Evolutionary conservation across 30 jellyfish, hydroid and myxozoan species (phyloP).

Genomic region (Aurelia aurita complex sp. Pacific): DNA sequence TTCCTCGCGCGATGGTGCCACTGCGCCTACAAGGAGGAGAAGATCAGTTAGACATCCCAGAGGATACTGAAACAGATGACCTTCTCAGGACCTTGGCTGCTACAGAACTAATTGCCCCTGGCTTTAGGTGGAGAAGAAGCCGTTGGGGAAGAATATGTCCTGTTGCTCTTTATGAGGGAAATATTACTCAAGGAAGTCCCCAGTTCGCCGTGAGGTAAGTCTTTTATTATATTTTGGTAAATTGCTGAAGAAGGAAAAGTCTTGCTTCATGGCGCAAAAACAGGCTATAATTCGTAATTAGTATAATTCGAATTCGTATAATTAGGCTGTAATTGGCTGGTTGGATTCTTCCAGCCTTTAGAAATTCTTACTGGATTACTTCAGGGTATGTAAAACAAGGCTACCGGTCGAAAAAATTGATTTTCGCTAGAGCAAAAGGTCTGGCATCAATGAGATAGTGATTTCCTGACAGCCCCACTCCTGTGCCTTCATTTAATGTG

Average conservation of each 20-base stretch:
- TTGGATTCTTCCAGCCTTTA: too few species aligned
- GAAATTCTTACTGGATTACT: too few species aligned
- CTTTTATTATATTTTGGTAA: not conserved
- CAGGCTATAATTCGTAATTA: too few species aligned
- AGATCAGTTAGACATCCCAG: constrained; percentile 87
- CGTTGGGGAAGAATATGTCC: constrained; percentile 96
- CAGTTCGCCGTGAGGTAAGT: constrained; percentile 90
- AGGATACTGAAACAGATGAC: constrained; percentile 92
- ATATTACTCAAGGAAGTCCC: constrained; percentile 79
- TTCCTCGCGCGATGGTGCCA: constrained; percentile 78
- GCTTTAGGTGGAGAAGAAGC: constrained; percentile 95
- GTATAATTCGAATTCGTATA: too few species aligned
- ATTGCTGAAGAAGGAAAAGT: not conserved
- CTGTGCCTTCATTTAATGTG: too few species aligned
- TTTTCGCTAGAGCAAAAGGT: too few species aligned
- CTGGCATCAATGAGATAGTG: too few species aligned
- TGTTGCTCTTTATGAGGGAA: constrained; percentile 85
- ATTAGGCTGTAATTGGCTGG: too few species aligned
- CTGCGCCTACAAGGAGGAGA: constrained; percentile 88
- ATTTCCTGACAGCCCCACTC: too few species aligned
- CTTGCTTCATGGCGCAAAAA: too few species aligned
- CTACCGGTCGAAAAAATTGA: too few species aligned
- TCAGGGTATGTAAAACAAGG: too few species aligned
- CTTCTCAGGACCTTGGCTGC: constrained; percentile 89
- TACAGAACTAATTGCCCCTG: constrained; percentile 79